Base-by-base conservation (phyloP, 1,140 invertebrate genomes). In the Anoplolepis gracilipes region DNA sequence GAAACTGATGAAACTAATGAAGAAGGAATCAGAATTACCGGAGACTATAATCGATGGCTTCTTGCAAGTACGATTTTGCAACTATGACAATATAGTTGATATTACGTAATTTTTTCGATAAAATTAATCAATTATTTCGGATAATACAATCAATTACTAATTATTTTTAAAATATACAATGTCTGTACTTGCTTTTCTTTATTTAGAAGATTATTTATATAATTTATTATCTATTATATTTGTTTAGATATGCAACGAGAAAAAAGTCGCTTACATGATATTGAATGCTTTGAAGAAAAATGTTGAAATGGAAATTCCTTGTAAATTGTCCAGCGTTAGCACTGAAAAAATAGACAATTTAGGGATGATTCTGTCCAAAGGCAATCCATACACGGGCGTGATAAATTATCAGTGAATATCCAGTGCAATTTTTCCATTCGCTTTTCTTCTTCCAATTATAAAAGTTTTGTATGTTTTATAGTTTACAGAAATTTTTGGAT, bases 401-500 rank as follows among this genome's bases (percentile, higher is more conserved):
- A 90, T 90, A n/a, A 90, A 88, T 77, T 77, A 88, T 65, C 65
- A 90, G 88, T 90, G 30, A 57, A 87, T 84, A 65, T 53, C 0
- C 22, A 64, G 3, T 19, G 0, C 30, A 70, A 49, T 57, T 13
- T 64, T 16, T 53, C 46, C 22, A 28, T 25, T 0, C 13, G 4
- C 36, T 4, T 6, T 67, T 67, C 2, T 53, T 10, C 1, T 53
- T 13, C 8, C 16, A 8, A 36, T 62, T 11, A 19, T 1, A 42
- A 16, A 64, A 69, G 22, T 28, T 36, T 57, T 19, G 16, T 39
- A 0, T 39, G 11, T 86, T 85, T 2, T 49, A 49, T 16, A 91
- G 91, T 10, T n/a, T 91, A 10, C 84, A 89, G 61, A 91, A 89
- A 77, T 82, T 91, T 39, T 19, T 85, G 10, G 53, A 84, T 13